Conservation (phyloP, 2,888 invertebrate genomes). For the Patella caerulea region DNA sequence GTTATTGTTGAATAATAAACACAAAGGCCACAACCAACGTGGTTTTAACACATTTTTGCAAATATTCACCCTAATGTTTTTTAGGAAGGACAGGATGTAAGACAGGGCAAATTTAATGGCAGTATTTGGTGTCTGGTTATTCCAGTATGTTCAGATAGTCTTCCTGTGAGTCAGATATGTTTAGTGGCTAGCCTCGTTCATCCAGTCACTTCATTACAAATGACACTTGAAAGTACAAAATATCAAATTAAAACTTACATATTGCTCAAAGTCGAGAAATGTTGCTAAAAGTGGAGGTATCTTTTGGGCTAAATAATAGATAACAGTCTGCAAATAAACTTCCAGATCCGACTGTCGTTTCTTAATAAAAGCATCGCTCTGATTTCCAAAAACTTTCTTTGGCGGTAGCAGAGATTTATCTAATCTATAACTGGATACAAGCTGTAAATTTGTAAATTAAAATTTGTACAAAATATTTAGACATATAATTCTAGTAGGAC, state of each 20-base stretch:
- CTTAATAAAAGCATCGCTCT: slow-evolving; percentile 88
- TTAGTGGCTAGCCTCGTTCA: no score
- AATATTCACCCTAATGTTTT: not conserved
- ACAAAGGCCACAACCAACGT: not conserved
- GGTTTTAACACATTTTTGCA: not conserved
- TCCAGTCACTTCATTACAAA: no score
- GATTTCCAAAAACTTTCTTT: slow-evolving; percentile 92
- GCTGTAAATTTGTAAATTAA: slow-evolving; percentile 56
- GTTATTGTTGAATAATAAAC: not conserved
- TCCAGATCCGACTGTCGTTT: slow-evolving; percentile 85
- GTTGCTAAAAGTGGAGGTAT: slow-evolving; percentile 86
- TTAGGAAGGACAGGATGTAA: not conserved
- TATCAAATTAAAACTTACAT: slow-evolving; percentile 72
- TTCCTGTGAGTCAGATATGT: no score
- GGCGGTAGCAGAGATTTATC: slow-evolving; percentile 90
- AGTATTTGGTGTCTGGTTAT: no score
- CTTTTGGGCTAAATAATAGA: slow-evolving; percentile 77
- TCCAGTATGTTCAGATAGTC: no score
- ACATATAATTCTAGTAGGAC: not conserved
- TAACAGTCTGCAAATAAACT: slow-evolving; percentile 82
- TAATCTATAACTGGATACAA: slow-evolving; percentile 85
- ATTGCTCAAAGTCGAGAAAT: slow-evolving; percentile 90
- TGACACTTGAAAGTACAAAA: no score
- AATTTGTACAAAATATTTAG: not conserved
- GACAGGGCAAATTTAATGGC: no score